A percentile compares a stretch with the other conserved stretches of the same genome.
phyloP scores from a whole-genome alignment of 2,888 invertebrate genomes.

The Mycogona germanica region DNA sequence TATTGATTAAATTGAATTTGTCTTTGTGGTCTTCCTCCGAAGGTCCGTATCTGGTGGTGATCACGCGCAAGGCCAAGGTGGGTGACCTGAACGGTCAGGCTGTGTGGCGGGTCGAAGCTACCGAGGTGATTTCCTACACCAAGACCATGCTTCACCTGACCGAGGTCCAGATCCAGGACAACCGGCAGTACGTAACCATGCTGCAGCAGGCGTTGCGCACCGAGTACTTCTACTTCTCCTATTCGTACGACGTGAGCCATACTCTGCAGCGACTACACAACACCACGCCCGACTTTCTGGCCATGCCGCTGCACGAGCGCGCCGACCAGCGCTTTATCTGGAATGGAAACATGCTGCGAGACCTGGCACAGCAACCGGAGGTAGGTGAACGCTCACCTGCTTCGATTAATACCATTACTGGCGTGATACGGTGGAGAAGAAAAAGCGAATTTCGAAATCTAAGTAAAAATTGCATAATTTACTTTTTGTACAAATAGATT shows the following conservation, averaged over 20 bases:
- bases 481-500: too few species aligned
- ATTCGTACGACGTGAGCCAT: slow-evolving; percentile 86
- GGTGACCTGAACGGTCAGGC: slow-evolving; percentile 69
- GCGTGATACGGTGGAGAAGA: too few species aligned
- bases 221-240: slow-evolving; percentile 85
- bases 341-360: slow-evolving; percentile 71
- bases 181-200: slow-evolving; percentile 73
- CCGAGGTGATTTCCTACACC: slow-evolving; percentile 75
- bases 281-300: slow-evolving; percentile 67
- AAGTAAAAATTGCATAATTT: too few species aligned
- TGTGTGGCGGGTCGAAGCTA: slow-evolving; percentile 62
- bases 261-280: slow-evolving; percentile 75
- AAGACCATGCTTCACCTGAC: slow-evolving; percentile 72
- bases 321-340: slow-evolving; percentile 84
- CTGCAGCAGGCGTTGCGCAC: slow-evolving; percentile 65
- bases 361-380: slow-evolving; percentile 56
- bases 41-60: slow-evolving; percentile 77
- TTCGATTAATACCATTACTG: too few species aligned
- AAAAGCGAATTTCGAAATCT: too few species aligned
- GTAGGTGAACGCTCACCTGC: too few species aligned
- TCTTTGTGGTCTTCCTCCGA: too few species aligned
- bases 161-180: slow-evolving; percentile 67
- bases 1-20: slow-evolving; percentile 3
- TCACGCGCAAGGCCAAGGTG: slow-evolving; percentile 67
- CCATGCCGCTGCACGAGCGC: slow-evolving; percentile 60